These are phyloP conservation scores for Eunapius fragilis DNA, from an alignment of 37 sponge, comb jelly and placozoan species.

Conservation along the genomic window DNA sequence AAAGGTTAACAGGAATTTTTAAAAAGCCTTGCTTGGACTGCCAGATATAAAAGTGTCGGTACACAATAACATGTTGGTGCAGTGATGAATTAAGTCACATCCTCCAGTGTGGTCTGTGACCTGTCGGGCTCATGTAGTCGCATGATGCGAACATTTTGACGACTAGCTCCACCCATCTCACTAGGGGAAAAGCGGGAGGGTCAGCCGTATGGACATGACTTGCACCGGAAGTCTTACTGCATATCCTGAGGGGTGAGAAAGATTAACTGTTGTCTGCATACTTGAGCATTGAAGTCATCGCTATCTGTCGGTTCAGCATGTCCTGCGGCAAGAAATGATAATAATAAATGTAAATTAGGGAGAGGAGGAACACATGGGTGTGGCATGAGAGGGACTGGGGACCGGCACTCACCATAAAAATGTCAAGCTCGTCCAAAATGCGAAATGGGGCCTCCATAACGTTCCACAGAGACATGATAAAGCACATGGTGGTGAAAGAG, in stretches of 20 bases:
- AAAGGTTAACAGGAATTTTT: no score
- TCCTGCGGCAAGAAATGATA: constrained; percentile 72
- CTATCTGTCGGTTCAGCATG: constrained; percentile 90
- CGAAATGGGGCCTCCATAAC: constrained; percentile 95
- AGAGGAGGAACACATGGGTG: no score
- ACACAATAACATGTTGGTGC: no score
- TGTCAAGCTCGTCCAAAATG: constrained; percentile 97
- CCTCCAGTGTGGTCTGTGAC: not conserved
- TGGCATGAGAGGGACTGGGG: no score
- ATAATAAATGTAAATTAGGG: no score
- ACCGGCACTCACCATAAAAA: constrained; percentile 88
- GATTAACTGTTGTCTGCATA: constrained; percentile 77
- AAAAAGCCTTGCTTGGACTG: not conserved
- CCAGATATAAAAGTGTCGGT: not conserved
- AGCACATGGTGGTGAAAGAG: constrained; percentile 96
- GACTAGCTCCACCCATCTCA: not conserved
- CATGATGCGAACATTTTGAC: not conserved
- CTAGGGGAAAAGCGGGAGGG: not conserved
- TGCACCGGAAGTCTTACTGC: not conserved
- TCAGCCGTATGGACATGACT: no score
- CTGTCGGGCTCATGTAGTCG: not conserved
- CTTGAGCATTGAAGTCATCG: constrained; percentile 87
- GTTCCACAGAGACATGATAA: constrained; percentile 97
- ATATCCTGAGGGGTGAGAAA: constrained; percentile 21
- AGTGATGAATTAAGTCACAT: constrained; percentile 18